Base-by-base conservation (phyloP, 2,113 vertebrate species). In the Odontesthes bonariensis region DNA sequence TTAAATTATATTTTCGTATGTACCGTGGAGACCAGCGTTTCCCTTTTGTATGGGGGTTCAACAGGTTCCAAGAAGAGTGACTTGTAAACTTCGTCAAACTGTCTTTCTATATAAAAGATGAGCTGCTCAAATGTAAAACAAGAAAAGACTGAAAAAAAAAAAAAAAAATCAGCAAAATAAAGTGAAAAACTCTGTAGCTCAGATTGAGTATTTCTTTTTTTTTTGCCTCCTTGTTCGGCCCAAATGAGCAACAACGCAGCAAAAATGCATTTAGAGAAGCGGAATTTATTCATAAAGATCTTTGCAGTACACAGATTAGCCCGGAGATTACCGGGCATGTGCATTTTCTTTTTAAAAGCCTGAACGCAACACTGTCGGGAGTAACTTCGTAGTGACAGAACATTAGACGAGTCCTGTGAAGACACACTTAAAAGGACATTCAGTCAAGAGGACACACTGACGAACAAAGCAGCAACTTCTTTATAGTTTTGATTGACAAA, bases 1-100 rank as follows among this genome's bases (percentile, higher is more conserved):
- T 98, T 98, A 98, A 99, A 98, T 97, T 97, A 97, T 99, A 99
- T 99, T 99, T 99, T 98, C 96, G 85, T 98, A 98, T 96, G 96
- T 98, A 97, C 92, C 92, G 95, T 96, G 96, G 95, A 96, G 95
- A 95, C 95, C 91, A 94, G 75, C 90, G 96, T 95, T 95, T 96
- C 95, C 95, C 91, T 96, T 96, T 96, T 96, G 94, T 98, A 95
- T 91, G 93, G 95, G 95, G 94, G 83, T 89, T 93, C 94, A 90
- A 94, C 95, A 86, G 75, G 94, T 95, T 96, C 95, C 94, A 94
- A 90, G 93, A 93, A 95, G 94, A 94, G 94, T 91, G 93, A 96
- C 90, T 94, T 86, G 88, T 91, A 85, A 94, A 95, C 91, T 91
- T 93, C 93, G 94, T 95, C 88, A 92, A 93, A 95, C 91, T 96